Percentiles rank a stretch among this genome's conserved stretches.
Evolutionary conservation across 2,888 invertebrate genomes (phyloP).

Genomic region (Eudasyphora cyanicolor): DNA sequence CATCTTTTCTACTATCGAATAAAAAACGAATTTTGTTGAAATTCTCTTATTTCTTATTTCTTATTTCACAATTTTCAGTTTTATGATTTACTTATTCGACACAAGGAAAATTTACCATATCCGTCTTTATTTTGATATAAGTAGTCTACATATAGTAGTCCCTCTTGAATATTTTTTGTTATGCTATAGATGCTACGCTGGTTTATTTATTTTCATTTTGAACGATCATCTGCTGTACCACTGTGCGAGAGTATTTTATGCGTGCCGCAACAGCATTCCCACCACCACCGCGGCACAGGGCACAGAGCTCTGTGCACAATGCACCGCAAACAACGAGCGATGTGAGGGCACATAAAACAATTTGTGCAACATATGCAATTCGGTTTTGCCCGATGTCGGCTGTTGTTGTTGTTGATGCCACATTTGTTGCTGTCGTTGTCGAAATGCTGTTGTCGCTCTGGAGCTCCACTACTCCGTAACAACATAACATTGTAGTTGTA

Average conservation of each 20-base stretch:
- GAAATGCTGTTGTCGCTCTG: not conserved
- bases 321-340: not conserved
- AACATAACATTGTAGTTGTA: not conserved
- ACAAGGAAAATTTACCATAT: too few relatives aligned
- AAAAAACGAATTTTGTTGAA: too few relatives aligned
- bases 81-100: too few relatives aligned
- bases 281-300: not conserved
- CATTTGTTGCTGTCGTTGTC: not conserved
- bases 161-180: too few relatives aligned
- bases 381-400: conserved; percentile 10
- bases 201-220: too few relatives aligned
- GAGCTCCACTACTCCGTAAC: too few relatives aligned
- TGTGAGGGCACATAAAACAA: conserved; percentile 49
- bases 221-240: not conserved
- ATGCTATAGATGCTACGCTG: too few relatives aligned
- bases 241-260: conserved; percentile 5
- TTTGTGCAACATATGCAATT: conserved; percentile 58
- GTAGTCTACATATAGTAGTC: too few relatives aligned
- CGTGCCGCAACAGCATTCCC: not conserved
- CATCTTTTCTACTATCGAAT: too few relatives aligned
- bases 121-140: too few relatives aligned
- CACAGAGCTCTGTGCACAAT: not conserved
- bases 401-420: not conserved
- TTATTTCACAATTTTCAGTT: too few relatives aligned
- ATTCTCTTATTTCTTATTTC: too few relatives aligned